These are phyloP conservation scores for Nymphalis urticae DNA, from an alignment of 2,888 invertebrate species.

Conservation along the genomic window DNA sequence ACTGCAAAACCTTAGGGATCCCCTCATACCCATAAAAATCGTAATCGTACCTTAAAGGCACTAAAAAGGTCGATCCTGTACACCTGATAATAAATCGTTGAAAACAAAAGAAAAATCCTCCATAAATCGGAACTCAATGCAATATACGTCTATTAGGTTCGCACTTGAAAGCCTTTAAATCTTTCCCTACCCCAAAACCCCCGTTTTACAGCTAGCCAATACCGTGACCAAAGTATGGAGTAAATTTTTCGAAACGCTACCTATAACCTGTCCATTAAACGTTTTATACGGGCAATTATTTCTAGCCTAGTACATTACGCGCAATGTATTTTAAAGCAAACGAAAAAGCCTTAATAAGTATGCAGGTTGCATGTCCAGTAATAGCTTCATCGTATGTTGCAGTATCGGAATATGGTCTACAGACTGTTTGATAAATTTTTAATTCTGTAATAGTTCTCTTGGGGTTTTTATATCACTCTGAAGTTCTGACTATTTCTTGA, in stretches of 20 bases:
- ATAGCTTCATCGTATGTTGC: slow-evolving; percentile 38
- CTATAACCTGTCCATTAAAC: slow-evolving; percentile 37
- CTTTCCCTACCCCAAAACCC: slow-evolving; percentile 61
- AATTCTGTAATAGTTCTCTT: slow-evolving; percentile 62
- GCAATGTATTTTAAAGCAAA: slow-evolving; percentile 37
- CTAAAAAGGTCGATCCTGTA: slow-evolving; percentile 52
- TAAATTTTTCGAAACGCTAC: slow-evolving; percentile 22
- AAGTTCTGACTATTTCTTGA: slow-evolving; percentile 33
- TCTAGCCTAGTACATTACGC: slow-evolving; percentile 20
- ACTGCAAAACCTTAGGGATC: slow-evolving; percentile 25
- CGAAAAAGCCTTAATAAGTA: slow-evolving; percentile 37
- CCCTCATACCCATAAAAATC: slow-evolving; percentile 40
- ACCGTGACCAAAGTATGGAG: slow-evolving; percentile 18
- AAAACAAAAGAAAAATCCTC: slow-evolving; percentile 75
- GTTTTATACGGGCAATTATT: slow-evolving; percentile 34
- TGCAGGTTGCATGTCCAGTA: slow-evolving; percentile 35
- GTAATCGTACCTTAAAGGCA: slow-evolving; percentile 53
- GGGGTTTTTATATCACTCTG: slow-evolving; percentile 46
- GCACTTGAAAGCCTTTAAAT: slow-evolving; percentile 74
- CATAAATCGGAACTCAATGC: slow-evolving; percentile 74
- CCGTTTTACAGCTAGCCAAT: slow-evolving; percentile 60
- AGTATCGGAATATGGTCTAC: slow-evolving; percentile 48
- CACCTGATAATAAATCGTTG: slow-evolving; percentile 64
- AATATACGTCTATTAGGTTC: slow-evolving; percentile 78
- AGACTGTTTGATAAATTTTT: slow-evolving; percentile 73